Percentiles rank a stretch among this genome's conserved stretches.
Conservation (phyloP, 1,140 invertebrate species). For the Heliconius hewitsoni region DNA sequence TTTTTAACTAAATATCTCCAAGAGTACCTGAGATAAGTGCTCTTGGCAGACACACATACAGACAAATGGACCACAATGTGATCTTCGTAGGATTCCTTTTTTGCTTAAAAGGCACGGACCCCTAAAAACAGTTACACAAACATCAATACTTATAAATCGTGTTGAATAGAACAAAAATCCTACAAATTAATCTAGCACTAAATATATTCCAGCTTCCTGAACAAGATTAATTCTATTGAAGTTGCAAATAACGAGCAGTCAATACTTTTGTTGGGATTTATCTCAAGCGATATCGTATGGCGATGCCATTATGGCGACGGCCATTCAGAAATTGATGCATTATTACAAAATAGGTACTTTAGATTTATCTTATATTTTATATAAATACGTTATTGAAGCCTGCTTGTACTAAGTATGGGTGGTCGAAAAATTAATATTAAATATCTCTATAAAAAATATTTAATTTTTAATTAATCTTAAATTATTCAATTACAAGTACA, state of each 20-base stretch:
- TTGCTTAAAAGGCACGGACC: no score
- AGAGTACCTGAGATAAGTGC: no score
- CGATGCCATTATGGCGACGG: constrained; percentile 25
- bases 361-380: constrained; percentile 1
- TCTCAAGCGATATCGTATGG: constrained; percentile 1
- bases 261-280: constrained; percentile 27
- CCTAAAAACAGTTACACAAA: background rate
- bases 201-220: constrained; percentile 11
- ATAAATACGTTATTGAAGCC: background rate
- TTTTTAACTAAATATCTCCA: no score
- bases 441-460: background rate
- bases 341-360: constrained; percentile 21
- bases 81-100: no score
- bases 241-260: constrained; percentile 22
- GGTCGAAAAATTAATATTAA: background rate
- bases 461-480: background rate
- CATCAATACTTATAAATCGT: background rate
- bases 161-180: background rate
- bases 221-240: constrained; percentile 29
- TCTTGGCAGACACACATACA: no score
- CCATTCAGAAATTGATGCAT: constrained; percentile 20
- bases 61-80: no score
- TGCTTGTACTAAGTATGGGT: background rate
- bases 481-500: no score
- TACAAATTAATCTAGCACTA: background rate